phyloP scores from a whole-genome alignment of 2,888 invertebrate genomes.

The Protodeltote pygarga region DNA sequence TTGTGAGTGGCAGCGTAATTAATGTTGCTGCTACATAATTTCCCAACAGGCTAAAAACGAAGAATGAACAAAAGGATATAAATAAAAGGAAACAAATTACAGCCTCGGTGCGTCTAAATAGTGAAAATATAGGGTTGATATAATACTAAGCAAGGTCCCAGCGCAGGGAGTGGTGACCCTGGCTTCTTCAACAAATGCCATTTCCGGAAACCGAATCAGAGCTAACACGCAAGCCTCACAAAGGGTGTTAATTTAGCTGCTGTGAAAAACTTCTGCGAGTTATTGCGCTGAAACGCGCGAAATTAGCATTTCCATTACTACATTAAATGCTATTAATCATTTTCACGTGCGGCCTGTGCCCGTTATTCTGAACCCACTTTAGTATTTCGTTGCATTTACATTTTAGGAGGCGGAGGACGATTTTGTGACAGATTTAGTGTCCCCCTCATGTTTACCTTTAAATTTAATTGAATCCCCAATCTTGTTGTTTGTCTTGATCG shows the following conservation, averaged over 20 bases:
- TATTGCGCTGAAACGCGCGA: slow-evolving; percentile 60
- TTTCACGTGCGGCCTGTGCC: slow-evolving; percentile 47
- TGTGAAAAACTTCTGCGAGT: slow-evolving; percentile 59
- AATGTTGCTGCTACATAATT: slow-evolving; percentile 42
- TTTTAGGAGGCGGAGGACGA: slow-evolving; percentile 43
- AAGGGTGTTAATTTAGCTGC: slow-evolving; percentile 76
- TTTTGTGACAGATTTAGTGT: slow-evolving; percentile 43
- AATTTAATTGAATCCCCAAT: slow-evolving; percentile 34
- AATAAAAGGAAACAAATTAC: slow-evolving; percentile 48
- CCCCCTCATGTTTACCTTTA: slow-evolving; percentile 24
- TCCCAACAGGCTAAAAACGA: slow-evolving; percentile 42
- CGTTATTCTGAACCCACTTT: slow-evolving; percentile 37
- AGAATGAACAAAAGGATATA: slow-evolving; percentile 34
- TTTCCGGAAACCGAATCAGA: slow-evolving; percentile 73
- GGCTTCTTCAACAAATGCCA: slow-evolving; percentile 64
- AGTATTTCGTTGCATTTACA: slow-evolving; percentile 50
- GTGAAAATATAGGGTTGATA: slow-evolving; percentile 52
- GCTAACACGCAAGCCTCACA: slow-evolving; percentile 71
- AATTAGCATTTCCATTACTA: slow-evolving; percentile 63
- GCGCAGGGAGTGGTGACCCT: slow-evolving; percentile 47
- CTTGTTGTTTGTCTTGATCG: slow-evolving; percentile 25
- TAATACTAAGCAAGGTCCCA: slow-evolving; percentile 51
- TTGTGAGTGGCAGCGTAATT: slow-evolving; percentile 38
- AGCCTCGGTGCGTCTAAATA: slow-evolving; percentile 45
- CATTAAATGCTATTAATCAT: slow-evolving; percentile 60